Conservation (phyloP, 2,113 vertebrate species). For the Chaetodon trifascialis region DNA sequence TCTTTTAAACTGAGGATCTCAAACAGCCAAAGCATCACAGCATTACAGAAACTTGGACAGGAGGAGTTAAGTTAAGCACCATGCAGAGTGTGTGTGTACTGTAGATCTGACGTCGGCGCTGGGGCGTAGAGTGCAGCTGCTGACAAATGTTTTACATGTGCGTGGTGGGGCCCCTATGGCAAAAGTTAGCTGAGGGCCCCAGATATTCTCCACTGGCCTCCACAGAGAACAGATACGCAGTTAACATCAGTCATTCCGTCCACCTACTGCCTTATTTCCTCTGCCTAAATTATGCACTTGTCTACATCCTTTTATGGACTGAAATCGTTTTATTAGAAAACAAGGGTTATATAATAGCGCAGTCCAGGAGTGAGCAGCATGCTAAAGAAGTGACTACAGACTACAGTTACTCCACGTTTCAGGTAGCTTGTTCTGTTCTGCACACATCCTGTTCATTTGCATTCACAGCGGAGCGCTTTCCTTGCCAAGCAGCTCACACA, state of each 20-base stretch:
- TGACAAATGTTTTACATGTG: constrained; percentile 47
- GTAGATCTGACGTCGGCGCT: constrained; percentile 33
- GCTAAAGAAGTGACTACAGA: constrained; percentile 37
- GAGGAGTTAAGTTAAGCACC: neutral
- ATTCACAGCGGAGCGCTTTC: constrained; percentile 67
- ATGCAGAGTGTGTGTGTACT: neutral
- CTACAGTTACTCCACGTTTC: constrained; percentile 56
- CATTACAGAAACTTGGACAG: neutral
- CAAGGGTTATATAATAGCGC: constrained; percentile 46
- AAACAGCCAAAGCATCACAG: neutral
- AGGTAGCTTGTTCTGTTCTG: constrained; percentile 44
- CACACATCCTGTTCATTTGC: constrained; percentile 60
- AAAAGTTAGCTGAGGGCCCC: constrained; percentile 29
- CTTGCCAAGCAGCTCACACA: constrained; percentile 56
- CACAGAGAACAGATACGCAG: constrained; percentile 8
- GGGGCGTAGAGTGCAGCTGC: constrained; percentile 3
- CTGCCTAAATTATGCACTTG: constrained; percentile 29
- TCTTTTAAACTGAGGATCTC: neutral
- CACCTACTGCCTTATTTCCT: neutral
- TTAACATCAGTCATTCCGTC: constrained; percentile 19
- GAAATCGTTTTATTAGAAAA: constrained; percentile 61
- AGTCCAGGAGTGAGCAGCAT: constrained; percentile 49
- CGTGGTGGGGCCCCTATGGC: constrained; percentile 21
- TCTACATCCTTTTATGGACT: constrained; percentile 42
- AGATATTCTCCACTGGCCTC: constrained; percentile 23